phyloP scores from a whole-genome alignment of 2,113 vertebrate species.

The Festucalex cinctus region DNA sequence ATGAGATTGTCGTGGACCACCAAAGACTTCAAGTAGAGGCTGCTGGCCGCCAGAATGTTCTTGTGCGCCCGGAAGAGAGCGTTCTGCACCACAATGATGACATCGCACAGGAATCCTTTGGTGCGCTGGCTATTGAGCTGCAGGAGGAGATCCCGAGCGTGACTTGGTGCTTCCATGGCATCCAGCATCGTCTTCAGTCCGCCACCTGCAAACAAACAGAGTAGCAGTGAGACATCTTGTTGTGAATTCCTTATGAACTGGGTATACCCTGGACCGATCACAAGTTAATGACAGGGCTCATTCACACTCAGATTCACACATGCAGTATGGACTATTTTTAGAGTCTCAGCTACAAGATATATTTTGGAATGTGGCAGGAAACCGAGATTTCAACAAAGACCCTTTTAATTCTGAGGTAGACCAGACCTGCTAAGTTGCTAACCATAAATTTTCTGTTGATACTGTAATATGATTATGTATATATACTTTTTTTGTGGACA shows the following conservation, averaged over 20 bases:
- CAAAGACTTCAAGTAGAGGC: slow-evolving; percentile 98
- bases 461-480: too few relatives aligned
- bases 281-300: background rate
- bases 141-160: slow-evolving; percentile 96
- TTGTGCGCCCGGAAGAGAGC: slow-evolving; percentile 98
- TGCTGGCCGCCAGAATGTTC: slow-evolving; percentile 99
- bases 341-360: background rate
- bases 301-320: too few relatives aligned
- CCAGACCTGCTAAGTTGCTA: too few relatives aligned
- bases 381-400: too few relatives aligned
- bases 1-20: slow-evolving; percentile 99
- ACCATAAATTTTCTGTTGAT: too few relatives aligned
- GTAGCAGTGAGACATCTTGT: slow-evolving; percentile 45
- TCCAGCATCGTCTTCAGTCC: slow-evolving; percentile 94
- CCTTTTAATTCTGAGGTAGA: too few relatives aligned
- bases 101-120: slow-evolving; percentile 98
- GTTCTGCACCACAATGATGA: slow-evolving; percentile 99
- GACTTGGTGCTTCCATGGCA: slow-evolving; percentile 95
- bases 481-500: too few relatives aligned
- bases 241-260: background rate
- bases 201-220: slow-evolving; percentile 77
- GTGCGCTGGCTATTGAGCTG: slow-evolving; percentile 98
- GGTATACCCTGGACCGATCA: background rate
- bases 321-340: background rate
- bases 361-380: too few relatives aligned